These are phyloP conservation scores for Netelia virgata DNA, from an alignment of 2,888 invertebrate species.

Conservation along the genomic window DNA sequence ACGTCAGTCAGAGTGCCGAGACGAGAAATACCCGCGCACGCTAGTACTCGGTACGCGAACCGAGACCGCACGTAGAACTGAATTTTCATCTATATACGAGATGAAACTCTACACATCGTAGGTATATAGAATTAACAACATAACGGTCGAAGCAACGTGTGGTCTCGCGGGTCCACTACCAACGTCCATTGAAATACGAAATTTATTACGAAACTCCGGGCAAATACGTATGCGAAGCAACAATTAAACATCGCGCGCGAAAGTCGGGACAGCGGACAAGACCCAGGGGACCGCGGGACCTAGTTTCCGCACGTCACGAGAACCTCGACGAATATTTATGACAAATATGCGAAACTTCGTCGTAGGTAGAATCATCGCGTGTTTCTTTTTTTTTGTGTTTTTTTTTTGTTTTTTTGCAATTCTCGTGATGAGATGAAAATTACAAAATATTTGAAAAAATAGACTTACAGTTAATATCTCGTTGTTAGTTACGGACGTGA, in stretches of 20 bases:
- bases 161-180: slow-evolving; percentile 49
- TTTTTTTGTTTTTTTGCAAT: no score
- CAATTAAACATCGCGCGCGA: slow-evolving; percentile 45
- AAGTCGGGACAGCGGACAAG: background rate
- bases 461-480: background rate
- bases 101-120: background rate
- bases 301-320: background rate
- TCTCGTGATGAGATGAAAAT: no score
- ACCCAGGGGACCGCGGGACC: background rate
- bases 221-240: slow-evolving; percentile 47
- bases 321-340: background rate
- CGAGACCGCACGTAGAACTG: slow-evolving; percentile 55
- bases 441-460: background rate
- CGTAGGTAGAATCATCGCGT: no score
- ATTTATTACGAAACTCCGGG: slow-evolving; percentile 63
- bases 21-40: slow-evolving; percentile 30
- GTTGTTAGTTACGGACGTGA: no score
- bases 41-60: slow-evolving; percentile 47
- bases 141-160: slow-evolving; percentile 13
- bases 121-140: slow-evolving; percentile 28
- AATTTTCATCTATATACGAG: slow-evolving; percentile 35
- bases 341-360: background rate
- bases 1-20: background rate
- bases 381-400: no score
- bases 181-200: slow-evolving; percentile 48